Percentiles rank a stretch among this genome's conserved stretches.
Evolutionary conservation across 2,113 vertebrate species (phyloP).

Genomic region (Gila orcuttii): DNA sequence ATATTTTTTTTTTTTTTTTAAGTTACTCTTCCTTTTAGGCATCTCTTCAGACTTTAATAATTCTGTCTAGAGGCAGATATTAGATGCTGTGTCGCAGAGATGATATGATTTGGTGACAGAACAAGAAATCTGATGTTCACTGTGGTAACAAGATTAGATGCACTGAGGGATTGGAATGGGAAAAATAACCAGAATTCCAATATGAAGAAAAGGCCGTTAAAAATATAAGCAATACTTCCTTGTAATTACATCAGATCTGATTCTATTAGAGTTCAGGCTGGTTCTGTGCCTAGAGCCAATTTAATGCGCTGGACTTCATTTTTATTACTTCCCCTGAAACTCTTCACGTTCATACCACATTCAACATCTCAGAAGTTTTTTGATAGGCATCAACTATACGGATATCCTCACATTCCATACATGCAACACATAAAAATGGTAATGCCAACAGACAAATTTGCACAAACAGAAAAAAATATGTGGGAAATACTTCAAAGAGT

Average conservation of each 20-base stretch:
- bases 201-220: background rate
- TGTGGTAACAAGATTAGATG: background rate
- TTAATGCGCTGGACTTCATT: background rate
- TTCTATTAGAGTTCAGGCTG: background rate
- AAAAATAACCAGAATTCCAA: constrained; percentile 2
- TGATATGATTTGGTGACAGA: constrained; percentile 16
- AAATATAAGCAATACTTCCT: constrained; percentile 12
- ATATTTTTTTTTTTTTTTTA: background rate
- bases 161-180: background rate
- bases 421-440: constrained; percentile 37
- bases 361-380: background rate
- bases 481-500: constrained; percentile 25
- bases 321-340: background rate
- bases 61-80: background rate
- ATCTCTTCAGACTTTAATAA: background rate
- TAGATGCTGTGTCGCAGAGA: background rate
- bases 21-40: background rate
- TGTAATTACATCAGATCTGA: background rate
- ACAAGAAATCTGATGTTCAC: constrained; percentile 17
- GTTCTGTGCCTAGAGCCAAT: background rate
- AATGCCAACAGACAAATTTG: constrained; percentile 5
- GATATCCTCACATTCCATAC: constrained; percentile 13
- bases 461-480: constrained; percentile 2
- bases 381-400: background rate
- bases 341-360: background rate